A percentile compares a stretch with the other conserved stretches of the same genome.
These are phyloP conservation scores for Allygus modestus DNA, from an alignment of 2,888 invertebrate genomes.

Conservation along the genomic window DNA sequence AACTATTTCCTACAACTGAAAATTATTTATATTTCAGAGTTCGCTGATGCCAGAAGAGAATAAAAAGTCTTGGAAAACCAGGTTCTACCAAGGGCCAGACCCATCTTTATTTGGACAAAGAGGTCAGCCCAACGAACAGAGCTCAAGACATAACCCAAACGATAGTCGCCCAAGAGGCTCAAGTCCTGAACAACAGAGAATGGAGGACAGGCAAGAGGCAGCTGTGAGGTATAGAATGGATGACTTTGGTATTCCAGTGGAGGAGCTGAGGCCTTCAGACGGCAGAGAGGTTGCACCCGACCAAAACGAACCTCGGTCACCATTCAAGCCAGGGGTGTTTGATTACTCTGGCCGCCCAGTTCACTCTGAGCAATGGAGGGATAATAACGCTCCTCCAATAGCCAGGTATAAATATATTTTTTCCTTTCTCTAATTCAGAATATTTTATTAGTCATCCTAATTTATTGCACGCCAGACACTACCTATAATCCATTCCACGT, in stretches of 20 bases:
- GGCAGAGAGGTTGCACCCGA: not conserved
- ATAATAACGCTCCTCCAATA: conserved; percentile 24
- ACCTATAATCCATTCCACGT: too few species aligned
- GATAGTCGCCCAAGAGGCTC: not conserved
- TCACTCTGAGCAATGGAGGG: not conserved
- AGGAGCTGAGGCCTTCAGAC: conserved; percentile 18
- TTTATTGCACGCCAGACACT: not conserved
- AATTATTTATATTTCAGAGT: conserved; percentile 1
- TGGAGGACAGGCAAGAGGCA: not conserved
- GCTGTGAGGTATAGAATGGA: not conserved
- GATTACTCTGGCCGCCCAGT: conserved; percentile 18
- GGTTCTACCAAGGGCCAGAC: conserved; percentile 44
- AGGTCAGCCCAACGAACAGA: not conserved
- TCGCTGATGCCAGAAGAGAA: conserved; percentile 13
- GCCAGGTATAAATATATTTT: conserved; percentile 4
- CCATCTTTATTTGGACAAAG: conserved; percentile 8
- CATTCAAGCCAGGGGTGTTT: not conserved
- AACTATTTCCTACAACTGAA: too few species aligned
- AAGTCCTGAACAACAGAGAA: conserved; percentile 2
- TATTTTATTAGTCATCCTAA: not conserved
- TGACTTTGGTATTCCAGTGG: conserved; percentile 17
- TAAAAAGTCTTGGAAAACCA: conserved; percentile 36
- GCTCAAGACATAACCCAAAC: not conserved
- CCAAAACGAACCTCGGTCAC: not conserved
- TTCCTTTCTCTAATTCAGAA: too few species aligned